Conservation (phyloP, 2,797 vertebrate genomes). For the Periparus ater region DNA sequence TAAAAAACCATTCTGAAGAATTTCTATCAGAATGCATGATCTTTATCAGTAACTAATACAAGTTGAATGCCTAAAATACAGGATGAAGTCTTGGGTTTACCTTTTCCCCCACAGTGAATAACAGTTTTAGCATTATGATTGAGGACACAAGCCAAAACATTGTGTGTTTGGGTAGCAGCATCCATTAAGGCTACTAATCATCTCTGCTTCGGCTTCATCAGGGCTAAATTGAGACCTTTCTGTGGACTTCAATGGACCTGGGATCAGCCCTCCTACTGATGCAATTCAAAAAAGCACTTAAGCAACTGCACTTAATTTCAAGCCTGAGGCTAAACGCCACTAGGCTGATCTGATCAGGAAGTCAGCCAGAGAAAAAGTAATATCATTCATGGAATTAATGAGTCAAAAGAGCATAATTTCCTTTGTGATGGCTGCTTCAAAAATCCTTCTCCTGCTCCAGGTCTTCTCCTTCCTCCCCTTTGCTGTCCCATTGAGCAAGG, state of each 20-base stretch:
- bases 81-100: neutral
- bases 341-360: neutral
- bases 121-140: neutral
- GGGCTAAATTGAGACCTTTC: neutral
- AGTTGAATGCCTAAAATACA: neutral
- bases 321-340: neutral
- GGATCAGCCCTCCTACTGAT: neutral
- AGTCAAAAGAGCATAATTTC: neutral
- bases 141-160: neutral
- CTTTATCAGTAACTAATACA: conserved; percentile 11
- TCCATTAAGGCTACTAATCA: neutral
- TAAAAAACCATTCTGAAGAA: neutral
- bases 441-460: neutral
- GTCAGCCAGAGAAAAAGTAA: neutral
- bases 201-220: neutral
- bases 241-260: neutral
- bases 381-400: neutral
- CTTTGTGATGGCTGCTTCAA: neutral
- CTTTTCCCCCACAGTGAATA: neutral
- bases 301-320: neutral
- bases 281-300: neutral
- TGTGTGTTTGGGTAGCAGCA: neutral
- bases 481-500: neutral
- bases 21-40: neutral
- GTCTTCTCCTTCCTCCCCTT: neutral